Evolutionary conservation across 2,888 invertebrate genomes (phyloP).

Genomic region (Lysandra coridon): DNA sequence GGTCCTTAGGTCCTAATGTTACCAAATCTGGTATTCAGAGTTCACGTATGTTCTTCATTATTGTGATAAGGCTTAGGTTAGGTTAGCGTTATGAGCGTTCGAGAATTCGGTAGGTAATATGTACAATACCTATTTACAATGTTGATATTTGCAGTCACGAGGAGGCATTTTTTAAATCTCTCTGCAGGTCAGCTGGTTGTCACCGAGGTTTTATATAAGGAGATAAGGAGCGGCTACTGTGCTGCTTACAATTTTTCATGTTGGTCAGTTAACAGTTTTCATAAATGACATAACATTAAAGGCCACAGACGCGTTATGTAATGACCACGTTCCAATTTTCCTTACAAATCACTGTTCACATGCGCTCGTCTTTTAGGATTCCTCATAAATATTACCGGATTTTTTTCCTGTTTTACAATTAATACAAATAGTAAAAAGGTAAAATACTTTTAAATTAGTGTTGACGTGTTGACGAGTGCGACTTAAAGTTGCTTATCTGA

Average conservation of each 20-base stretch:
- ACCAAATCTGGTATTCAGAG: too few species aligned
- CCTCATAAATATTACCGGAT: not conserved
- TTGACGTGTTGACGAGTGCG: too few species aligned
- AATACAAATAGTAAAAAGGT: too few species aligned
- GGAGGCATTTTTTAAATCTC: not conserved
- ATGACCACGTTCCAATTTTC: slow-evolving; percentile 14
- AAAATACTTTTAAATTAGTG: too few species aligned
- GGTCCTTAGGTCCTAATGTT: too few species aligned
- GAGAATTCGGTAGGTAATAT: too few species aligned
- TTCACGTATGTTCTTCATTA: too few species aligned
- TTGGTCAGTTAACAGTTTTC: not conserved
- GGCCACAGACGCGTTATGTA: slow-evolving; percentile 22
- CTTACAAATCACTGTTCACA: slow-evolving; percentile 10
- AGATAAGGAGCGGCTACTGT: slow-evolving; percentile 1
- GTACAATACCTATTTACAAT: not conserved
- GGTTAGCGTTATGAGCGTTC: too few species aligned
- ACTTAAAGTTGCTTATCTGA: too few species aligned
- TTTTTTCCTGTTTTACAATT: not conserved
- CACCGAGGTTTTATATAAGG: not conserved
- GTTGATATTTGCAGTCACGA: not conserved
- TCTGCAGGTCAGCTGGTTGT: not conserved
- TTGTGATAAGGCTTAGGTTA: too few species aligned
- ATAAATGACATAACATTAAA: slow-evolving; percentile 21
- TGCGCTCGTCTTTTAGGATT: not conserved
- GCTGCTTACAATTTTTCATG: not conserved